A percentile compares a stretch with the other conserved stretches of the same genome.
These are phyloP conservation scores for Aphodius granarius DNA, from an alignment of 2,888 invertebrate genomes.

Conservation along the genomic window DNA sequence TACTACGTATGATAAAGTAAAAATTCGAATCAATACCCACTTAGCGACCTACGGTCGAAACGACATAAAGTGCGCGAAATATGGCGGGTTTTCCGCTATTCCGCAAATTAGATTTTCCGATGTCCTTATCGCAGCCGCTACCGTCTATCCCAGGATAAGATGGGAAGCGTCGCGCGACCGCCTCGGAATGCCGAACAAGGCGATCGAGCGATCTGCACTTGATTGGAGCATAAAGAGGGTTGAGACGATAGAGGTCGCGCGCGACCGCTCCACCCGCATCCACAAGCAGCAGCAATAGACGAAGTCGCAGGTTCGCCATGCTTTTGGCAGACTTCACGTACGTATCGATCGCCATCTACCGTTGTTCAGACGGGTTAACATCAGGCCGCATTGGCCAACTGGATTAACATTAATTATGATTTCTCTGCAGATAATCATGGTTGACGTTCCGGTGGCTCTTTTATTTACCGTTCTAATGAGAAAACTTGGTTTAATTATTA, in stretches of 20 bases:
- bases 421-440: neutral
- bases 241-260: neutral
- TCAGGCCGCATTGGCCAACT: neutral
- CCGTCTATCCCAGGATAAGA: neutral
- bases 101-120: neutral
- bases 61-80: neutral
- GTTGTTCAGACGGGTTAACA: neutral
- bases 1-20: neutral
- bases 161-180: neutral
- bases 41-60: neutral
- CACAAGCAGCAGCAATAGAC: neutral
- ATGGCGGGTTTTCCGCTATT: neutral
- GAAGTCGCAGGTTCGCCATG: neutral
- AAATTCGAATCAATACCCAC: neutral
- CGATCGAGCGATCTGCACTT: conserved; percentile 4
- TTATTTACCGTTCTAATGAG: too few species aligned
- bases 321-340: neutral
- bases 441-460: too few species aligned
- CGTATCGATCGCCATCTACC: neutral
- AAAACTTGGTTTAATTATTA: too few species aligned
- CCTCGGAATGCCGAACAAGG: conserved; percentile 2
- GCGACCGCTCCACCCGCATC: neutral
- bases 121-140: neutral
- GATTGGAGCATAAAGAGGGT: conserved; percentile 11
- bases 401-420: neutral